These are phyloP conservation scores for Drosophila koepferae DNA, from an alignment of 2,888 invertebrate genomes.

Conservation along the genomic window DNA sequence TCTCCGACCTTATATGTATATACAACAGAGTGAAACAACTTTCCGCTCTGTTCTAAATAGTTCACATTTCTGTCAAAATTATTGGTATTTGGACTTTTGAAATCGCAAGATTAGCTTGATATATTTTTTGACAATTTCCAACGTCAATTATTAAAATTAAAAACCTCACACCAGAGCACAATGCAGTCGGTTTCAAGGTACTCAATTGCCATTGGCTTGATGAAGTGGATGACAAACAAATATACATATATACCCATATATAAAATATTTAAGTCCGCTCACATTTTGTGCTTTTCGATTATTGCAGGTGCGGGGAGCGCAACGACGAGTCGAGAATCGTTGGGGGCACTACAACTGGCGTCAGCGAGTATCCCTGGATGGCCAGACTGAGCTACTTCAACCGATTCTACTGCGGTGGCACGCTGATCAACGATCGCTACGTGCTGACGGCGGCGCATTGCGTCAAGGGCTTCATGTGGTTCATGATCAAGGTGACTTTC, in stretches of 20 bases:
- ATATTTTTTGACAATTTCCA: not conserved
- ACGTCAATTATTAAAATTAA: not conserved
- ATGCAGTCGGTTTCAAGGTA: not conserved
- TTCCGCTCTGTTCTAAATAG: too few species aligned
- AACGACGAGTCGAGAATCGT: constrained; percentile 94
- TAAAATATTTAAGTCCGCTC: constrained; percentile 28
- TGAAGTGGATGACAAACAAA: constrained; percentile 28
- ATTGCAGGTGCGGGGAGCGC: constrained; percentile 90
- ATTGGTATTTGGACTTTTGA: too few species aligned
- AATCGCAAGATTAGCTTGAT: not conserved
- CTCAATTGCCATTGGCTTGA: not conserved
- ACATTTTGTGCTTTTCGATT: constrained; percentile 9
- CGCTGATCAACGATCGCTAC: constrained; percentile 94
- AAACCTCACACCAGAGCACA: not conserved
- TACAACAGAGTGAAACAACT: too few species aligned
- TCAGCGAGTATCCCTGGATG: constrained; percentile 96
- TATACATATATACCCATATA: constrained; percentile 1
- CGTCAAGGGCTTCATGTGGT: constrained; percentile 97
- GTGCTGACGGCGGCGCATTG: constrained; percentile 96
- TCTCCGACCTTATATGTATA: too few species aligned
- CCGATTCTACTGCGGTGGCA: constrained; percentile 95
- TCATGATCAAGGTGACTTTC: constrained; percentile 95
- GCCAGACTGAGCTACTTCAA: constrained; percentile 94
- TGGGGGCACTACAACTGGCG: constrained; percentile 90
- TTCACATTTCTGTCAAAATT: too few species aligned